Percentiles rank a stretch among this genome's conserved stretches.
Conservation (phyloP, 2,113 vertebrate genomes). For the Pimephales promelas region DNA sequence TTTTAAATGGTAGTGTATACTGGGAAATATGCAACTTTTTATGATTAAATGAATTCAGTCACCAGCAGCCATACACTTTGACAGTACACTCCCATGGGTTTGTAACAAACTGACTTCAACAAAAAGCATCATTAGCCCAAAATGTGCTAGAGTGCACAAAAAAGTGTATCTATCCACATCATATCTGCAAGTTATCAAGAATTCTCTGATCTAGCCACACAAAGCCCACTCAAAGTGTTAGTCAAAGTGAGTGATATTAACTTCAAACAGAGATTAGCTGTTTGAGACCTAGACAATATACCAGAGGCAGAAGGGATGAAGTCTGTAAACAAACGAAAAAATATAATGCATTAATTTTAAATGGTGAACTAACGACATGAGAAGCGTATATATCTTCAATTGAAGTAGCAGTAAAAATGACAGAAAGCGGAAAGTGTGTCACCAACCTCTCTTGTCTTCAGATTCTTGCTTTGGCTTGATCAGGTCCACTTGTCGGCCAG, state of each 20-base stretch:
- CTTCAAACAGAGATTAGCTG: constrained; percentile 36
- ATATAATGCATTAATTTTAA: constrained; percentile 16
- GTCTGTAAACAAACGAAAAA: constrained; percentile 54
- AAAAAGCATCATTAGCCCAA: constrained; percentile 37
- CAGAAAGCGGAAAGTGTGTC: neutral
- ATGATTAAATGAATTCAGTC: constrained; percentile 21
- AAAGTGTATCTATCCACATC: neutral
- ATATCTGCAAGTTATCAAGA: neutral
- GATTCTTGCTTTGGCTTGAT: constrained; percentile 88
- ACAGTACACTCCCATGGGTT: constrained; percentile 34
- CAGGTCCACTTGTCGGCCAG: constrained; percentile 91
- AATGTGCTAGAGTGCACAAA: neutral
- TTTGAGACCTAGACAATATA: constrained; percentile 50
- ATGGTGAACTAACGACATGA: neutral
- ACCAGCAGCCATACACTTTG: constrained; percentile 42
- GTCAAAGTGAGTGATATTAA: constrained; percentile 15
- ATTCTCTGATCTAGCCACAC: neutral
- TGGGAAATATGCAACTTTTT: neutral
- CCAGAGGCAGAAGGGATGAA: constrained; percentile 50
- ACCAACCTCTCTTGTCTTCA: constrained; percentile 92
- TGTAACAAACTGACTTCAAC: constrained; percentile 45
- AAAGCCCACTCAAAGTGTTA: neutral
- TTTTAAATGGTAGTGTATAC: neutral
- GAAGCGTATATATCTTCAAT: neutral
- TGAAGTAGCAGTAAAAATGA: neutral